Evolutionary conservation across 2,797 vertebrate genomes (phyloP).

Genomic region (Acanthurus tractus): DNA sequence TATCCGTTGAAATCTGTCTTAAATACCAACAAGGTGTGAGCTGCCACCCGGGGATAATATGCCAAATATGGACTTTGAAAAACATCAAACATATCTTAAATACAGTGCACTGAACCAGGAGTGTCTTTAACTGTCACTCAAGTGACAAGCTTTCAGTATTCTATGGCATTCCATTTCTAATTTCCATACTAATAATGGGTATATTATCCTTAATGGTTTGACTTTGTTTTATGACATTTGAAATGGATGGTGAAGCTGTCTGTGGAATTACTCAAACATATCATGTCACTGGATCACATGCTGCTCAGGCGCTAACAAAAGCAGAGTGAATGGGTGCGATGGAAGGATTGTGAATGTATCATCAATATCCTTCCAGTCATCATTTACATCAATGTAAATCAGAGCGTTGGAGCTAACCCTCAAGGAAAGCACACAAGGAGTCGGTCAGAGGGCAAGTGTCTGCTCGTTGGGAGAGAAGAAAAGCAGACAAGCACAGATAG

Average conservation of each 20-base stretch:
- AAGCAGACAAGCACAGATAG: slow-evolving; percentile 11
- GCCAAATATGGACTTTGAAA: slow-evolving; percentile 84
- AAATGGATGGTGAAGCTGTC: slow-evolving; percentile 70
- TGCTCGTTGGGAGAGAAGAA: slow-evolving; percentile 3
- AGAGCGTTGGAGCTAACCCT: slow-evolving; percentile 14
- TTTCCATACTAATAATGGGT: slow-evolving; percentile 87
- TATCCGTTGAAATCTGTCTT: slow-evolving; percentile 82
- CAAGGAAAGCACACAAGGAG: neutral
- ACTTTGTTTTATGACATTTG: slow-evolving; percentile 82
- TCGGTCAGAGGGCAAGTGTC: neutral
- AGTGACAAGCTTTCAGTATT: slow-evolving; percentile 80
- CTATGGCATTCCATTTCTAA: slow-evolving; percentile 73
- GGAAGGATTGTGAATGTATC: slow-evolving; percentile 29
- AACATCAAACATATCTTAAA: slow-evolving; percentile 84
- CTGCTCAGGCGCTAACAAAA: slow-evolving; percentile 60
- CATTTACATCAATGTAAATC: slow-evolving; percentile 39
- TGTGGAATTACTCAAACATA: slow-evolving; percentile 76
- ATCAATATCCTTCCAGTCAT: slow-evolving; percentile 43
- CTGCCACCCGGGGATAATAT: slow-evolving; percentile 80
- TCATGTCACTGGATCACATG: slow-evolving; percentile 69
- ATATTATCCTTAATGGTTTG: slow-evolving; percentile 82
- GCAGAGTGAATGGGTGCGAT: slow-evolving; percentile 49
- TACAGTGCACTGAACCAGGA: slow-evolving; percentile 83
- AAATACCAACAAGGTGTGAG: slow-evolving; percentile 84
- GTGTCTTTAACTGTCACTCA: slow-evolving; percentile 84